Evolutionary conservation across 2,113 vertebrate genomes (phyloP).

Genomic region (Brachyhypopomus gauderio): DNA sequence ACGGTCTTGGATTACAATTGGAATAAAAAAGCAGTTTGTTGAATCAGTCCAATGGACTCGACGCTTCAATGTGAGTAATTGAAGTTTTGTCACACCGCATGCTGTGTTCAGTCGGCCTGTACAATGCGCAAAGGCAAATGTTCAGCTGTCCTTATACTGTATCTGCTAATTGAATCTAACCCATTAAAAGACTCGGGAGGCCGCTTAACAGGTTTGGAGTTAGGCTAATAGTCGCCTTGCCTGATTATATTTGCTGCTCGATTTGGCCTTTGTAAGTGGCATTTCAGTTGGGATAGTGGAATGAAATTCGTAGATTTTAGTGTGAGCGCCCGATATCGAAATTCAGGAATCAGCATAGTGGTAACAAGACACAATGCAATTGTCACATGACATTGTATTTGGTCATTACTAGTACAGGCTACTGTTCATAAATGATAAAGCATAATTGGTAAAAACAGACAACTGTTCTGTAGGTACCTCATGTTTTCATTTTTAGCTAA

Average conservation of each 20-base stretch:
- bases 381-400: neutral
- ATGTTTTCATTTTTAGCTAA: neutral
- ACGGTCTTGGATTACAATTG: slow-evolving; percentile 55
- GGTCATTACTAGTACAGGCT: neutral
- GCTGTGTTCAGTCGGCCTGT: neutral
- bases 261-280: neutral
- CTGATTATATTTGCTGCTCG: neutral
- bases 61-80: slow-evolving; percentile 62
- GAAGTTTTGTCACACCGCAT: neutral
- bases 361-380: neutral
- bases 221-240: neutral
- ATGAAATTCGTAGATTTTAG: neutral
- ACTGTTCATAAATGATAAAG: neutral
- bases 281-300: neutral
- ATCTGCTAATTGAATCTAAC: neutral
- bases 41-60: slow-evolving; percentile 61
- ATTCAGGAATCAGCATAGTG: neutral
- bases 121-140: neutral
- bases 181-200: neutral
- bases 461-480: neutral
- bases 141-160: slow-evolving; percentile 10
- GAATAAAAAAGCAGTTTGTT: slow-evolving; percentile 47
- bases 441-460: neutral
- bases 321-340: neutral
- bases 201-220: neutral